Evolutionary conservation across 2,113 vertebrate species (phyloP), one percentile per base, ranked within the genome.

Genomic region (Rhinolophus ferrumequinum): DNA sequence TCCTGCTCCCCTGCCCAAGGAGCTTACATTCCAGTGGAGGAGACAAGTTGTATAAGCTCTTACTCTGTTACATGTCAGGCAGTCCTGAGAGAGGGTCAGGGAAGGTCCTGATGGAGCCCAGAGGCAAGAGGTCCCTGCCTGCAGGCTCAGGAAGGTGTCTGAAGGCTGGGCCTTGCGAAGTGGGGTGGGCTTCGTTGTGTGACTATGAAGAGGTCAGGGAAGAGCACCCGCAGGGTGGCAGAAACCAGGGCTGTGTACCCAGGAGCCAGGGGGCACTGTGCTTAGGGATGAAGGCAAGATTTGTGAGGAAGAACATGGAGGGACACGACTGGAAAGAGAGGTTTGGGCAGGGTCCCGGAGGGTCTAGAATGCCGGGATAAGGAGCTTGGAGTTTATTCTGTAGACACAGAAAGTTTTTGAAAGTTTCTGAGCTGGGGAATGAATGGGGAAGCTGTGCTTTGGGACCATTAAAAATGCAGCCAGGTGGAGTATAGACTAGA

Each of bases 391-490:
- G 60, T 44, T 82, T 28, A n/a, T 50, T 81, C 70, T 82, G 66
- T 14, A 73, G 58, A 83, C 14, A 21, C 16, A 62, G 54, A 56
- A 70, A 93, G 64, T 64, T 70, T 75, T 38, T 26, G 2, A 22
- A 93, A 88, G 84, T 90, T 76, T 76, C 12, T 9, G 62, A 92
- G 33, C 91, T 18, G 66, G 33, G 56, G 19, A 80, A 30, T 14
- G 33, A 72, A 76, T 2, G 14, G 44, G 12, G 19, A 76, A 62
- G 38, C 60, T 21, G 67, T 21, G 81, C 89, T 83, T 22, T 60
- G 96, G 95, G 93, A 90, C 80, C 76, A 54, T 96, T 94, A 92
- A 94, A 75, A 95, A 96, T 67, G 88, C 93, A 92, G 83, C 52
- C 56, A 16, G 11, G 50, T 72, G 13, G 10, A 47, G 79, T 11